Evolutionary conservation across 2,113 vertebrate genomes (phyloP), one percentile per base, ranked within the genome.

Genomic region (Panurus biarmicus): DNA sequence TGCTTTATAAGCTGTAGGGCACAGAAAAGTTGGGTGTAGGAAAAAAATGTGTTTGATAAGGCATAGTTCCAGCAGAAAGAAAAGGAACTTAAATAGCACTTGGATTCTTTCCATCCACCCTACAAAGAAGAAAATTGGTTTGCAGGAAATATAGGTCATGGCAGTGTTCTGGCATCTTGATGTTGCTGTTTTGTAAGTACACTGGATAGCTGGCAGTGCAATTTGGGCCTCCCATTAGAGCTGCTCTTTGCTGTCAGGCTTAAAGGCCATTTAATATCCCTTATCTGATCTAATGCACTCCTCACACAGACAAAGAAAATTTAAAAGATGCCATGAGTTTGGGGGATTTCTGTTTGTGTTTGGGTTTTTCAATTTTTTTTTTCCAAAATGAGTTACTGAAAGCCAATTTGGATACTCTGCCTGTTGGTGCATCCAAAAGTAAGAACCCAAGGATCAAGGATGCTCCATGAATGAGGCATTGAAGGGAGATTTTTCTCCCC

Each of bases 121-220:
- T 97, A 95, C 94, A 93, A 96, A 88, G 95, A 96, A 97, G 96
- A 97, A 98, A 97, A 98, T 97, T 97, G 97, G 95, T 97, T 97
- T 98, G 94, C 72, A 74, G 96, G 97, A 95, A 97, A 97, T 97
- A 96, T 95, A 97, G 97, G 97, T 97, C 93, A 92, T 89, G 93
- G 96, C 96, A 97, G 85, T 71, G 93, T 91, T 97, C 75, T 66
- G 58, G 94, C 96, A 91, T 96, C 97, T 95, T 94, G 96, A 89
- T 74, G 74, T 94, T 96, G 65, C 92, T 89, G 92, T 92, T 96
- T 94, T 97, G 82, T 95, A 71, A 96, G 96, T 97, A 84, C 87
- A 62, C 76, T 95, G 56, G 95, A 97, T 97, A 96, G 96, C 96
- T 96, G 85, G 92, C 94, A 96, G 97, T 87, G 38, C 95, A 93